phyloP scores from a whole-genome alignment of 2,797 vertebrate genomes.

The Eutrigla gurnardus region DNA sequence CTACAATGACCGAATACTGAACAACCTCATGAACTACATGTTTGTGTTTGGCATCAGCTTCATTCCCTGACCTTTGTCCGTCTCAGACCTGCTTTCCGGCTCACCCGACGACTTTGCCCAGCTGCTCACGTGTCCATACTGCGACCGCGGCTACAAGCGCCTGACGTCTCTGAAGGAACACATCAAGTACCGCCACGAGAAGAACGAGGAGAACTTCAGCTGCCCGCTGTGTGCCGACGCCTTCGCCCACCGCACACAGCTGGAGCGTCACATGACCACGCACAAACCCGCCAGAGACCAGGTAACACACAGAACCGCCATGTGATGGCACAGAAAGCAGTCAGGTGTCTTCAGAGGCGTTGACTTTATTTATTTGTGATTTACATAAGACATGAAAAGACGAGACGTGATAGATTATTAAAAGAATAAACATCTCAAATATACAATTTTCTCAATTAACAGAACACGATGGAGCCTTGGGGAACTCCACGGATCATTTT shows the following conservation, averaged over 20 bases:
- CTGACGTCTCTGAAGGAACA: conserved; percentile 97
- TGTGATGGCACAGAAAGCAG: neutral
- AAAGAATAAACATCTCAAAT: too few species aligned
- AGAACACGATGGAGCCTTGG: too few species aligned
- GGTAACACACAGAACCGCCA: conserved; percentile 77
- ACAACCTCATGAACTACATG: too few species aligned
- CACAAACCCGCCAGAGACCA: conserved; percentile 94
- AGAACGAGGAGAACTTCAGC: conserved; percentile 92
- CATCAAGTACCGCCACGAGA: conserved; percentile 97
- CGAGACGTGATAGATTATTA: too few species aligned
- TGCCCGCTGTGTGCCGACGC: conserved; percentile 93
- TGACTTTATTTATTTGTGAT: too few species aligned
- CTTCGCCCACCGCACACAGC: conserved; percentile 92
- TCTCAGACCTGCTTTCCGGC: conserved; percentile 90
- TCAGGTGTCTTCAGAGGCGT: too few species aligned
- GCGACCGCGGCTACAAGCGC: conserved; percentile 97
- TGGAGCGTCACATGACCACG: conserved; percentile 96
- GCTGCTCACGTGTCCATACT: conserved; percentile 98
- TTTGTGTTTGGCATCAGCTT: too few species aligned
- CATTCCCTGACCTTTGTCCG: conserved; percentile 78
- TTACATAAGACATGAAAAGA: too few species aligned
- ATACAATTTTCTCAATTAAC: too few species aligned
- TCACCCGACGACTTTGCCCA: conserved; percentile 95
- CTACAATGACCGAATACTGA: too few species aligned
- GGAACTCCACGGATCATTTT: too few species aligned